phyloP scores from a whole-genome alignment of 53 echinoderm and acorn worm genomes.

The Pentamera pediparva region DNA sequence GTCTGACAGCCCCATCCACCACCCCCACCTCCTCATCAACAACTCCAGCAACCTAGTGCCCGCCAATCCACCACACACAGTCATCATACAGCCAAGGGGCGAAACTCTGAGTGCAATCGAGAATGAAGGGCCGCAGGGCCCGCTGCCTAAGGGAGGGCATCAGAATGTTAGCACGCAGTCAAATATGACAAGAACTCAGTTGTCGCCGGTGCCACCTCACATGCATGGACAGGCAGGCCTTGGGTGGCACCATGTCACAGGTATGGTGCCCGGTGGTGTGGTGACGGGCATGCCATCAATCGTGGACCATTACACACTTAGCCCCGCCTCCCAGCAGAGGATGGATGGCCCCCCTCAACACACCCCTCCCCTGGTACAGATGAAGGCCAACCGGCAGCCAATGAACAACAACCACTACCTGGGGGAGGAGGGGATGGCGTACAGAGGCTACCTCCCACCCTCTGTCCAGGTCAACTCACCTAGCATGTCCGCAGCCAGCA shows the following conservation, averaged over 20 bases:
- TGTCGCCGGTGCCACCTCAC: background rate
- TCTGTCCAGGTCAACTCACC: slow-evolving; percentile 9
- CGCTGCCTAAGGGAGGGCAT: background rate
- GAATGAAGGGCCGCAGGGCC: background rate
- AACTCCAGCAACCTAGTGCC: slow-evolving; percentile 1
- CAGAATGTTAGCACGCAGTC: slow-evolving; percentile 8
- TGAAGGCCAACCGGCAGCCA: slow-evolving; percentile 5
- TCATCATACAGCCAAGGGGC: background rate
- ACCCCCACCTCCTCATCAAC: too few relatives aligned
- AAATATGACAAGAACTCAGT: background rate
- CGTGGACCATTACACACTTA: too few relatives aligned
- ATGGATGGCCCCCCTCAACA: slow-evolving; percentile 3
- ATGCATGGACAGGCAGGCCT: background rate
- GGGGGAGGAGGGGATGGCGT: slow-evolving; percentile 13
- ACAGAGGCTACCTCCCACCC: background rate
- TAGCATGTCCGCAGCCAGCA: background rate
- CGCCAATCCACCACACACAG: background rate
- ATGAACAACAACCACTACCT: slow-evolving; percentile 7
- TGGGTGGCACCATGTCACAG: slow-evolving; percentile 18
- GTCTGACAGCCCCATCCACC: too few relatives aligned
- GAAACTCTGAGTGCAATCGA: slow-evolving; percentile 1
- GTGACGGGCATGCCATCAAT: too few relatives aligned
- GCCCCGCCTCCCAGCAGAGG: background rate
- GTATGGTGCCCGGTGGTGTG: too few relatives aligned
- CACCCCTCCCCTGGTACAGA: slow-evolving; percentile 4